Conservation (phyloP, 2,888 invertebrate genomes). For the Ophion ellenae region DNA sequence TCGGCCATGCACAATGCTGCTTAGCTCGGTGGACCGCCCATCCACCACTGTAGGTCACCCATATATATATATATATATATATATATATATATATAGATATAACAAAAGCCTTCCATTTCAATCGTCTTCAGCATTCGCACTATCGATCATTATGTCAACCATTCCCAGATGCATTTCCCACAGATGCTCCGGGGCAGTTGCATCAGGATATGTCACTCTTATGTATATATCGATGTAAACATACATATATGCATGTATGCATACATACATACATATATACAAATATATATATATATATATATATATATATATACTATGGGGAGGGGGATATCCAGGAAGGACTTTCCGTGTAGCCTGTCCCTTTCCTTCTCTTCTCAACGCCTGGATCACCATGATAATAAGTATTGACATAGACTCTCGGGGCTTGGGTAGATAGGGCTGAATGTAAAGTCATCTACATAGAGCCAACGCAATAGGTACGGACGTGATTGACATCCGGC, state of each 20-base stretch:
- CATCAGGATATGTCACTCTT: not conserved
- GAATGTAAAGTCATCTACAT: not conserved
- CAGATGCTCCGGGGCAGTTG: slow-evolving; percentile 14
- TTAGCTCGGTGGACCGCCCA: not conserved
- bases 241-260: too few relatives aligned
- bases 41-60: not conserved
- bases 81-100: not conserved
- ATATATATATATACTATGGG: too few relatives aligned
- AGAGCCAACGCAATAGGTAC: not conserved
- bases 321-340: not conserved
- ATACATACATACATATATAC: too few relatives aligned
- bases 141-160: slow-evolving; percentile 58
- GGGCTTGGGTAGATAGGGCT: not conserved
- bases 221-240: not conserved
- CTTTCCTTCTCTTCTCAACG: not conserved
- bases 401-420: not conserved
- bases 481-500: not conserved
- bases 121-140: slow-evolving; percentile 8
- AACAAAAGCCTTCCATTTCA: not conserved
- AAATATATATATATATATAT: too few relatives aligned
- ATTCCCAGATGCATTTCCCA: slow-evolving; percentile 31
- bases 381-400: not conserved
- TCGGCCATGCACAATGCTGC: too few relatives aligned
- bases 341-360: slow-evolving; percentile 10
- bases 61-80: not conserved